These are phyloP conservation scores for Stylophora pistillata DNA, from an alignment of 64 coral and sea anemone species.

Conservation along the genomic window DNA sequence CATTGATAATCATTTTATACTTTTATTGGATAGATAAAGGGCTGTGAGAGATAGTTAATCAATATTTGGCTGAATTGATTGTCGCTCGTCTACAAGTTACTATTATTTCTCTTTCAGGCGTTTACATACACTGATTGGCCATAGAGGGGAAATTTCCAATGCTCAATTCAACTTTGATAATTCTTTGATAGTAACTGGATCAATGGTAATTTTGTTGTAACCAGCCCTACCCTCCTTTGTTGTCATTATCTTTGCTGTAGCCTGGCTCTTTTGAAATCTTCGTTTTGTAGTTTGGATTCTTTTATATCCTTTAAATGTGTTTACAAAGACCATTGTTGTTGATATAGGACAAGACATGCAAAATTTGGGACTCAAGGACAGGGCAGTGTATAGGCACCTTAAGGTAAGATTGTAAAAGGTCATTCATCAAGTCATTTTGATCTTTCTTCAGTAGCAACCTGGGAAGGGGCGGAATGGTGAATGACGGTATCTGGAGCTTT, in stretches of 20 bases:
- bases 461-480: too few species aligned
- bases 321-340: neutral
- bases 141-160: constrained; percentile 98
- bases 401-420: constrained; percentile 46
- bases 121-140: constrained; percentile 90
- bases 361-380: constrained; percentile 94
- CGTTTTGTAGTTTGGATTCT: too few species aligned
- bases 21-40: too few species aligned
- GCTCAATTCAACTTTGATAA: constrained; percentile 99
- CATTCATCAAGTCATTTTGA: neutral
- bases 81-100: neutral
- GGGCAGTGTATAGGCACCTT: constrained; percentile 96
- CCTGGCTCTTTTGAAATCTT: neutral
- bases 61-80: too few species aligned
- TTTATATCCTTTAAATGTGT: too few species aligned
- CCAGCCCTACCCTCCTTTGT: neutral
- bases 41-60: neutral
- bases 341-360: constrained; percentile 92
- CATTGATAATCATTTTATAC: too few species aligned
- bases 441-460: too few species aligned
- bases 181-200: constrained; percentile 93
- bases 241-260: neutral
- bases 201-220: constrained; percentile 71
- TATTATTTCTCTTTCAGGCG: constrained; percentile 65
- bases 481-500: too few species aligned